Percentiles rank a stretch among this genome's conserved stretches.
Conservation (phyloP, 2,113 vertebrate species). For the Gracilinanus agilis region DNA sequence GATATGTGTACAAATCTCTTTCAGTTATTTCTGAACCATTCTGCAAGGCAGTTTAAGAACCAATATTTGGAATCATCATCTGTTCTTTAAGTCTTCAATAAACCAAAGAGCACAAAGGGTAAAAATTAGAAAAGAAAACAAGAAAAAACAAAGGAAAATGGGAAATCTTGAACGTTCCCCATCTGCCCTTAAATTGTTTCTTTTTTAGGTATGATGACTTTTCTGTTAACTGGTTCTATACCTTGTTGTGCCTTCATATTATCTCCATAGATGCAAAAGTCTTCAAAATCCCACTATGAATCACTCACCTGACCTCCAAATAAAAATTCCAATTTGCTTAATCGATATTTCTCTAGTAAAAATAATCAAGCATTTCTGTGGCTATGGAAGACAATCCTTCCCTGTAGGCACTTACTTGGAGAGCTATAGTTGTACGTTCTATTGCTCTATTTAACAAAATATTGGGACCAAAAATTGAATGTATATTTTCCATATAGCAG, state of each 20-base stretch:
- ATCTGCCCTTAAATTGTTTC: not conserved
- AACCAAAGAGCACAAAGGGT: not conserved
- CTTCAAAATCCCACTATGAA: not conserved
- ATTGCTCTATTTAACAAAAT: not conserved
- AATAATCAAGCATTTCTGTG: not conserved
- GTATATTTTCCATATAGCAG: not conserved
- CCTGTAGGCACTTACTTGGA: not conserved
- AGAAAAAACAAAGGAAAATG: not conserved
- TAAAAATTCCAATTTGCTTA: not conserved
- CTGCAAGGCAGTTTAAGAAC: not conserved
- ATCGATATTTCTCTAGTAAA: not conserved
- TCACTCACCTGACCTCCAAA: not conserved
- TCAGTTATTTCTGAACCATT: not conserved
- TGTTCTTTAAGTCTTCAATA: not conserved
- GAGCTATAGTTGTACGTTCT: not conserved
- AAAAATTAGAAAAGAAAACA: not conserved
- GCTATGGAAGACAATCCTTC: not conserved
- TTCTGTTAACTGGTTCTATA: not conserved
- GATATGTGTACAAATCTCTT: not conserved
- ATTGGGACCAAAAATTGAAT: not conserved
- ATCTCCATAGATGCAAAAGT: not conserved
- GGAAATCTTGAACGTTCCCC: not conserved
- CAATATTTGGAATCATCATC: not conserved
- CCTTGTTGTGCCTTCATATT: not conserved
- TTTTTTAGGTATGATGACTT: not conserved